Percentiles rank a stretch among this genome's conserved stretches.
phyloP scores from a whole-genome alignment of 2,797 vertebrate genomes.

The Coregonus sp. region DNA sequence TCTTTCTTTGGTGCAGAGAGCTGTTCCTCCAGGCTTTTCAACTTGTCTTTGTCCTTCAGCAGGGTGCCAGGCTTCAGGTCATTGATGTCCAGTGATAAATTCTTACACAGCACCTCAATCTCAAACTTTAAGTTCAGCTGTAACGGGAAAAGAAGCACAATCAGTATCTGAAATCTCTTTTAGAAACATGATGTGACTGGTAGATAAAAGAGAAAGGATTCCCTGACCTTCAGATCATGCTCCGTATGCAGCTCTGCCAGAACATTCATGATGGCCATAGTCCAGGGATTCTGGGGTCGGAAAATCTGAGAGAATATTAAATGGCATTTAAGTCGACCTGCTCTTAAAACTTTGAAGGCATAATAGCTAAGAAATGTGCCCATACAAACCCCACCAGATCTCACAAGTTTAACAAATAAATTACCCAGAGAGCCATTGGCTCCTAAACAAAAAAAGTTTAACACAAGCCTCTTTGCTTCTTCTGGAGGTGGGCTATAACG shows the following conservation, averaged over 20 bases:
- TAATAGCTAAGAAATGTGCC: not conserved
- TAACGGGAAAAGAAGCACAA: constrained; percentile 27
- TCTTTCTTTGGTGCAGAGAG: constrained; percentile 99
- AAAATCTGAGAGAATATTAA: constrained; percentile 81
- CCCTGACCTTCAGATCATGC: constrained; percentile 93
- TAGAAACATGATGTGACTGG: not conserved
- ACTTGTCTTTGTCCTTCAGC: constrained; percentile 96
- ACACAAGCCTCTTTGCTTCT: not conserved
- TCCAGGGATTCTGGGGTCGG: constrained; percentile 98
- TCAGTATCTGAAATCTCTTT: no score
- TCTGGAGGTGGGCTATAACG: not conserved
- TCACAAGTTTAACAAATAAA: no score
- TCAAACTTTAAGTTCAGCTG: constrained; percentile 99
- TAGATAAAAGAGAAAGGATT: not conserved
- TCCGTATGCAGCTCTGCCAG: constrained; percentile 97
- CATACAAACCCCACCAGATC: not conserved
- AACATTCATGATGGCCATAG: constrained; percentile 99
- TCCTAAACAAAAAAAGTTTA: no score
- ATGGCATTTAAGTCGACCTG: not conserved
- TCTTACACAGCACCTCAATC: constrained; percentile 99
- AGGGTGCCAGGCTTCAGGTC: constrained; percentile 96
- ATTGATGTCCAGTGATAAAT: constrained; percentile 96
- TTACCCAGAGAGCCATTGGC: no score
- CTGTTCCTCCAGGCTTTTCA: constrained; percentile 97
- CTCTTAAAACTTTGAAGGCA: no score